phyloP scores from a whole-genome alignment of 2,797 vertebrate genomes.

The Sus cebifrons region DNA sequence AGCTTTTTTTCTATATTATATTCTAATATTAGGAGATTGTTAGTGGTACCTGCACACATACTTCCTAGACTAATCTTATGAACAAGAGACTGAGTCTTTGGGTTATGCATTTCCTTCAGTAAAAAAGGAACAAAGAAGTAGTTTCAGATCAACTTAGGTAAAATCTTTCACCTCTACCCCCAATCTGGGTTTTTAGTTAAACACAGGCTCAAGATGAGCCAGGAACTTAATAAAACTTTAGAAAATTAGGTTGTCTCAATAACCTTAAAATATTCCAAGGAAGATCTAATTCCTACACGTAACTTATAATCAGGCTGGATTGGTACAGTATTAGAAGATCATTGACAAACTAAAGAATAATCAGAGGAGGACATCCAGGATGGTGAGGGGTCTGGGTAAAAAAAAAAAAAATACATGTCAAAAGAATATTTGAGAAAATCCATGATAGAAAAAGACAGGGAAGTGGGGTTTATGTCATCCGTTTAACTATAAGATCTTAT shows the following conservation, averaged over 20 bases:
- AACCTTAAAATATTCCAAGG: constrained; percentile 1
- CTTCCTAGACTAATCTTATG: not conserved
- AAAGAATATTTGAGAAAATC: not conserved
- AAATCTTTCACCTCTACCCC: not conserved
- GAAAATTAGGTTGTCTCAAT: not conserved
- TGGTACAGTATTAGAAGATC: not conserved
- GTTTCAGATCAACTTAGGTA: not conserved
- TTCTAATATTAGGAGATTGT: not conserved
- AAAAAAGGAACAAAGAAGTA: not conserved
- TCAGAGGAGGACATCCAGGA: not conserved
- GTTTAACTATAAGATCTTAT: not conserved
- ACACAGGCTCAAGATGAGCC: not conserved
- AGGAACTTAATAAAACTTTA: constrained; percentile 2
- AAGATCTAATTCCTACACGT: not conserved
- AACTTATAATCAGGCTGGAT: not conserved
- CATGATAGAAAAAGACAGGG: not conserved
- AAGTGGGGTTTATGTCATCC: not conserved
- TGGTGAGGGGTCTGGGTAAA: not conserved
- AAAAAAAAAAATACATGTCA: not conserved
- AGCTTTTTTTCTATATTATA: not conserved
- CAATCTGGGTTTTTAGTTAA: constrained; percentile 14
- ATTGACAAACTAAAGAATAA: not conserved
- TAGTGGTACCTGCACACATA: not conserved
- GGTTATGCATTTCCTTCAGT: not conserved
- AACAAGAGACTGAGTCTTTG: not conserved